These are phyloP conservation scores for Conomelus anceps DNA, from an alignment of 2,888 invertebrate genomes.

Conservation along the genomic window DNA sequence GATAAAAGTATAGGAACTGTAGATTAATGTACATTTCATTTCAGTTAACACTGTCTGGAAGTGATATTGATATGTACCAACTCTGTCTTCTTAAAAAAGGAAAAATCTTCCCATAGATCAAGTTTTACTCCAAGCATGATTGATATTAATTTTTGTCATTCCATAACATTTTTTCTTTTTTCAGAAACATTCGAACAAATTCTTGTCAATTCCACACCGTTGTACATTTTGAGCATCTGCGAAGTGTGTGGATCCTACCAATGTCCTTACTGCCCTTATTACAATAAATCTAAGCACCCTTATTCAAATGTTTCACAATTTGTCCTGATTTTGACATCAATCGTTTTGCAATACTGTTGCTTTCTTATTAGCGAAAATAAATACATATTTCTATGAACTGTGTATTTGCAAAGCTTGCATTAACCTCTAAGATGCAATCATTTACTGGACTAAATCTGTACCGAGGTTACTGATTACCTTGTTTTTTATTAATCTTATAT, in stretches of 20 bases:
- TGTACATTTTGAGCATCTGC: slow-evolving; percentile 44
- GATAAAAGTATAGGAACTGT: too few relatives aligned
- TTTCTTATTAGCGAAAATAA: background rate
- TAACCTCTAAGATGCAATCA: background rate
- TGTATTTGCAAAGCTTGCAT: background rate
- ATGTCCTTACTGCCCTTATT: slow-evolving; percentile 46
- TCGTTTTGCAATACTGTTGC: background rate
- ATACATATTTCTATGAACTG: background rate
- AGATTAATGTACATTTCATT: too few relatives aligned
- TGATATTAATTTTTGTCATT: background rate
- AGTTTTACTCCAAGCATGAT: too few relatives aligned
- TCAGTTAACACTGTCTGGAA: too few relatives aligned
- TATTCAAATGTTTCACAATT: background rate
- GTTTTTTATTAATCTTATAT: too few relatives aligned
- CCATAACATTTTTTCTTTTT: slow-evolving; percentile 25
- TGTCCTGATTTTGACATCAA: background rate
- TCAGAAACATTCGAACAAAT: slow-evolving; percentile 40
- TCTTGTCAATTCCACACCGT: slow-evolving; percentile 39
- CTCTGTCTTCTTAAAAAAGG: too few relatives aligned
- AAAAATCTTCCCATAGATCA: too few relatives aligned
- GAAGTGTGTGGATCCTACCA: slow-evolving; percentile 48
- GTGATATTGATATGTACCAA: too few relatives aligned
- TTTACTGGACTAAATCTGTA: too few relatives aligned
- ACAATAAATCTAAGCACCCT: slow-evolving; percentile 31
- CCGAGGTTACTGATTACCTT: too few relatives aligned